phyloP scores from a whole-genome alignment of 2,113 vertebrate genomes.

The Ochotona curzoniae region DNA sequence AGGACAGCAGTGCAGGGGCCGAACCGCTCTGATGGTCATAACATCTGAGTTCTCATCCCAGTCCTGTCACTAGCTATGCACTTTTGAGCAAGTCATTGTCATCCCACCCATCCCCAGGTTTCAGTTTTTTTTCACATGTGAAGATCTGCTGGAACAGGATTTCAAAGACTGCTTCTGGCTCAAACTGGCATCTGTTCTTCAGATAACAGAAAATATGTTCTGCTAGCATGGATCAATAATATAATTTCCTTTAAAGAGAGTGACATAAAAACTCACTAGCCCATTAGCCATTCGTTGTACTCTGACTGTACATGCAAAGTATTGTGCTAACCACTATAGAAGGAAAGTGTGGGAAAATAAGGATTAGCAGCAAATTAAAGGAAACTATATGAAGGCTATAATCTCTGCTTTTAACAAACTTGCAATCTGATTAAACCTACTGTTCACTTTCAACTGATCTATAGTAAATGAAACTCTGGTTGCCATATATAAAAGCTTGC shows the following conservation, averaged over 20 bases:
- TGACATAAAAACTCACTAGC: not conserved
- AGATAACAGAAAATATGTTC: not conserved
- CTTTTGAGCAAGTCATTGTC: conserved; percentile 11
- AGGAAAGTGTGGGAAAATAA: not conserved
- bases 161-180: not conserved
- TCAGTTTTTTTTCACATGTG: not conserved
- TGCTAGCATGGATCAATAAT: not conserved
- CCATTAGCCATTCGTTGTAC: not conserved
- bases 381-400: not conserved
- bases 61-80: not conserved
- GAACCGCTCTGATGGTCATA: not conserved
- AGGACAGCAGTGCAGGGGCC: not conserved
- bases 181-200: not conserved
- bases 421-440: not conserved
- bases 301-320: not conserved
- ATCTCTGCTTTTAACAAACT: conserved; percentile 24
- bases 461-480: not conserved
- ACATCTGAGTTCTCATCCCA: not conserved
- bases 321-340: not conserved
- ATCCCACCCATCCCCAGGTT: not conserved
- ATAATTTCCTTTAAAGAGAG: not conserved
- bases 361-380: conserved; percentile 7
- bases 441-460: conserved; percentile 1
- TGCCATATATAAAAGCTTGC: not conserved
- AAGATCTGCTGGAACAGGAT: not conserved